Evolutionary conservation across 2,797 vertebrate species (phyloP).

Genomic region (Calcarius lapponicus): DNA sequence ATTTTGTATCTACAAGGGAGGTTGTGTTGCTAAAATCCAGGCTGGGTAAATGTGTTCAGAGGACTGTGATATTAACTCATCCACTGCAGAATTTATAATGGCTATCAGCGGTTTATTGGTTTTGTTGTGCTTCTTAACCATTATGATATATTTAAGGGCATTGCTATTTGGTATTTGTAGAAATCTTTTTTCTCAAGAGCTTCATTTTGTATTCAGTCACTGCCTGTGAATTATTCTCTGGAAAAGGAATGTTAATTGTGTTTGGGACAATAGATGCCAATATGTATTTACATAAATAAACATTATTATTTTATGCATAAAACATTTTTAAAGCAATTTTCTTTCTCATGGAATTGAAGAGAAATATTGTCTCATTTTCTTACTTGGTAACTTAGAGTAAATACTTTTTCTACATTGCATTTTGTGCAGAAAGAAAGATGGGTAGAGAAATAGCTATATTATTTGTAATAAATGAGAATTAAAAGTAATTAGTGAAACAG

Average conservation of each 20-base stretch:
- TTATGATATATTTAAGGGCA: background rate
- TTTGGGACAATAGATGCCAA: background rate
- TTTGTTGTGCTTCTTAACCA: background rate
- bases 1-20: slow-evolving; percentile 1
- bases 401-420: background rate
- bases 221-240: background rate
- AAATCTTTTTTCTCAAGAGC: background rate
- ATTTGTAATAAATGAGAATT: slow-evolving; percentile 3
- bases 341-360: background rate
- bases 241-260: slow-evolving; percentile 4
- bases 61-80: background rate
- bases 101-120: background rate
- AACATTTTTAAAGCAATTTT: background rate
- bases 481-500: slow-evolving; percentile 25
- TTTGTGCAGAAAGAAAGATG: background rate
- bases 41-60: background rate
- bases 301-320: background rate
- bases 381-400: background rate
- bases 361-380: background rate
- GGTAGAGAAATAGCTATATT: background rate
- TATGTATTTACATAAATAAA: slow-evolving; percentile 22
- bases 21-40: background rate
- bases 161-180: background rate
- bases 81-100: background rate
- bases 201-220: background rate